Conservation (phyloP, 2,113 vertebrate genomes). For the Ovis aries region DNA sequence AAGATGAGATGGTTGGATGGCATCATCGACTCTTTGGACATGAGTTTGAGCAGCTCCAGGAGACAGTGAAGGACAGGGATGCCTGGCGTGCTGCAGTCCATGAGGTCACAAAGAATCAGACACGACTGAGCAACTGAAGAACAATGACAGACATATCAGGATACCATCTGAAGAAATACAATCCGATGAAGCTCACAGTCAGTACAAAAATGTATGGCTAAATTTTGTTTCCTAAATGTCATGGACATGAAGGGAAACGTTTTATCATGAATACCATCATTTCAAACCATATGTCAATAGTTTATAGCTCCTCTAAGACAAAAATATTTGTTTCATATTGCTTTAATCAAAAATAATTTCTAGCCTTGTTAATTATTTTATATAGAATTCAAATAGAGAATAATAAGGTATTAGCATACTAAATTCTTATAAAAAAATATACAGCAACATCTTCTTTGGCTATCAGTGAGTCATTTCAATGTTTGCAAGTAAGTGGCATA, state of each 20-base stretch:
- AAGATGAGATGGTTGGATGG: neutral
- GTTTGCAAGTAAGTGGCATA: neutral
- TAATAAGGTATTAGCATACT: neutral
- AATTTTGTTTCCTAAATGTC: neutral
- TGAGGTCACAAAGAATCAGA: neutral
- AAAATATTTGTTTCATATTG: neutral
- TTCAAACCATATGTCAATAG: neutral
- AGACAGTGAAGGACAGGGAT: neutral
- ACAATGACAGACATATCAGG: neutral
- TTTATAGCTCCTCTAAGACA: neutral
- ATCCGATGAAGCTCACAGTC: neutral
- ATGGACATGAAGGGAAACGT: neutral
- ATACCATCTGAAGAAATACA: neutral
- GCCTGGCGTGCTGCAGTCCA: neutral
- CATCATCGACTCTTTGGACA: neutral
- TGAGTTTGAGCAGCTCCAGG: neutral
- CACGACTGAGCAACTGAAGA: neutral
- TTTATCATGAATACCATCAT: neutral
- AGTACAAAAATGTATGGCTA: neutral
- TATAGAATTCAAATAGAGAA: slow-evolving; percentile 33
- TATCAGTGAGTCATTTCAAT: neutral
- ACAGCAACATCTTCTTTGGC: neutral
- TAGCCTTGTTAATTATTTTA: neutral
- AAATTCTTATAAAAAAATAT: slow-evolving; percentile 31
- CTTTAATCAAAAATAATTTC: neutral